Evolutionary conservation across 2,113 vertebrate genomes (phyloP).

Genomic region (Neodontobutis hainanensis): DNA sequence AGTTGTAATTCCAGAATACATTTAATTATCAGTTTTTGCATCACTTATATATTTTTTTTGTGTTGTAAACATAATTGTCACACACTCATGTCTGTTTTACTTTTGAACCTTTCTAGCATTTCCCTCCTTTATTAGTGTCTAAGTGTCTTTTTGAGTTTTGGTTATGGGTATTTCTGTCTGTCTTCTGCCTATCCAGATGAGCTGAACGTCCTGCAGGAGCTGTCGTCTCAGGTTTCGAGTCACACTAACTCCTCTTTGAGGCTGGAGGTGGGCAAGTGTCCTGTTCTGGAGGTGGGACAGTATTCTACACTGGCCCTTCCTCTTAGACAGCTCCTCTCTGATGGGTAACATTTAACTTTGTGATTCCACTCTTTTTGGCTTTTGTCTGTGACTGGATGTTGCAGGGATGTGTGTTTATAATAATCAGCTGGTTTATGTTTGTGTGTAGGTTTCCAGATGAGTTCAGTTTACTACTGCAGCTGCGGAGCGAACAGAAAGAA

Average conservation of each 20-base stretch:
- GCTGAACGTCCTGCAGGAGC: slow-evolving; percentile 82
- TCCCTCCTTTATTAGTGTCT: no score
- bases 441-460: slow-evolving; percentile 83
- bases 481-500: slow-evolving; percentile 79
- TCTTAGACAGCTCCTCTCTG: slow-evolving; percentile 76
- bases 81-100: no score
- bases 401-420: no score
- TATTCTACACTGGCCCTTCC: slow-evolving; percentile 84
- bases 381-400: no score
- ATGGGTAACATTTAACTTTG: slow-evolving; percentile 70
- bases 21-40: no score
- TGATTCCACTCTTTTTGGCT: no score
- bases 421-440: background rate
- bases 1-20: no score
- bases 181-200: slow-evolving; percentile 70
- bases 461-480: slow-evolving; percentile 84
- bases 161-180: background rate
- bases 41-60: no score
- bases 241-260: slow-evolving; percentile 79
- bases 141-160: background rate
- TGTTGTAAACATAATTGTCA: no score
- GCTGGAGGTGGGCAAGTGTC: slow-evolving; percentile 73
- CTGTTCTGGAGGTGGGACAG: slow-evolving; percentile 81
- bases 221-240: slow-evolving; percentile 64
- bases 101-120: no score